These are phyloP conservation scores for Gerris buenoi DNA, from an alignment of 1,140 invertebrate genomes.

Conservation along the genomic window DNA sequence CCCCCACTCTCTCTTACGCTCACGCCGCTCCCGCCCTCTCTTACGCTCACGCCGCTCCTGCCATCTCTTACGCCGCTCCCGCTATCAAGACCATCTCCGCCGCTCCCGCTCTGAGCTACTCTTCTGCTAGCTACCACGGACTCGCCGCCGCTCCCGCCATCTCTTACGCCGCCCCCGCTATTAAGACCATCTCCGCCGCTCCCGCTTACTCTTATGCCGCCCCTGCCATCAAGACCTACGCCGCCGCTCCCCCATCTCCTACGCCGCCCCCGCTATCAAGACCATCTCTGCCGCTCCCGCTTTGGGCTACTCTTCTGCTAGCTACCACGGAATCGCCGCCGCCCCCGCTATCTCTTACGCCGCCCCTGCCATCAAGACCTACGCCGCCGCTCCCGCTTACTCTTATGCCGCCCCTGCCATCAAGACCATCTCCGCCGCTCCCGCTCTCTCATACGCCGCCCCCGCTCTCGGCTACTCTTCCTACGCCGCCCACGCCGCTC, in stretches of 20 bases:
- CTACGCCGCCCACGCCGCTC: slow-evolving; percentile 9
- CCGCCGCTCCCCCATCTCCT: slow-evolving; percentile 11
- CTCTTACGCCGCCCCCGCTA: slow-evolving; percentile 17
- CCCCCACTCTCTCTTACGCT: slow-evolving; percentile 1
- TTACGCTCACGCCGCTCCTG: slow-evolving; percentile 15
- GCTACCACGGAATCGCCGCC: slow-evolving; percentile 2
- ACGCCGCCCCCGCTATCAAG: slow-evolving; percentile 9
- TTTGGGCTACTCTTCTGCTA: slow-evolving; percentile 3
- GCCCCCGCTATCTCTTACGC: slow-evolving; percentile 6
- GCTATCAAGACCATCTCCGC: slow-evolving; percentile 5
- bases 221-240: slow-evolving; percentile 12
- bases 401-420: slow-evolving; percentile 15
- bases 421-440: slow-evolving; percentile 13
- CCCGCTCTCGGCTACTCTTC: slow-evolving; percentile 19
- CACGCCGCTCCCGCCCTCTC: slow-evolving; percentile 9
- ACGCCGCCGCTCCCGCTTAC: slow-evolving; percentile 14
- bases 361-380: slow-evolving; percentile 4
- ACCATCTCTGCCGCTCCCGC: slow-evolving; percentile 14
- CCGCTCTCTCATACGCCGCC: slow-evolving; percentile 16
- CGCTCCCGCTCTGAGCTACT: slow-evolving; percentile 7
- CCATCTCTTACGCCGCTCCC: slow-evolving; percentile 6
- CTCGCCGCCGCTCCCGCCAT: slow-evolving; percentile 11
- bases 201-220: slow-evolving; percentile 14
- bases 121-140: not conserved
- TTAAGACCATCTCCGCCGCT: slow-evolving; percentile 15